Evolutionary conservation across 1,140 invertebrate genomes (phyloP), one percentile per base, ranked within the genome.

Genomic region (Scaptodrosophila lebanonensis): DNA sequence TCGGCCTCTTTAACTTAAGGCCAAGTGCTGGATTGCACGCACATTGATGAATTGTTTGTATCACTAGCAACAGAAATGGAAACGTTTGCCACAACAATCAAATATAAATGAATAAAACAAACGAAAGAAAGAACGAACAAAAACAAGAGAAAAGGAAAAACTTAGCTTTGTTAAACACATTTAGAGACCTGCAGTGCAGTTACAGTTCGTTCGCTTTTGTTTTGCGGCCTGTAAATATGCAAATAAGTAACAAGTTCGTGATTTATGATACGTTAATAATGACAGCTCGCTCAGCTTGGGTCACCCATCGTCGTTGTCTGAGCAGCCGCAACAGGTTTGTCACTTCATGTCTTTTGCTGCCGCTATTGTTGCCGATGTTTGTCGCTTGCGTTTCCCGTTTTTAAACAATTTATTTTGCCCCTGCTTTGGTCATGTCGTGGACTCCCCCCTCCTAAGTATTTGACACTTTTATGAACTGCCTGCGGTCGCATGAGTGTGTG

Each of bases 381-480:
- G 33, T 15, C 29, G 20, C 38, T 18, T 13, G 11, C 20, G 50
- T 49, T 77, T 27, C 25, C 32, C 47, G 50, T 47, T 66, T 57
- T 72, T 65, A 54, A 54, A 44, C 44, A 71, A 57, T 82, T 69
- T 65, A 42, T 73, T 62, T 53, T 27, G 47, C 27, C 49, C 18
- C 47, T 57, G 15, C 30, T 17, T 48, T 32, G 12, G 20, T 36
- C 42, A 30, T 38, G 22, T 16, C 44, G 50, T 9, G 49, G 57
- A 62, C 51, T 76, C 45, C 58, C 66, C 59, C 30, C 63, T 69
- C 48, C 53, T 48, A 39, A 73, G 52, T 75, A 71, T 83, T 82
- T 75, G 75, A 82, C 75, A 82, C 70, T 82, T 82, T 82, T 82
- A 82, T 79, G 75, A 73, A 79, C 73, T 66, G 75, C 65, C 57